phyloP scores from a whole-genome alignment of 2,888 invertebrate species.

The Pollenia angustigena region DNA sequence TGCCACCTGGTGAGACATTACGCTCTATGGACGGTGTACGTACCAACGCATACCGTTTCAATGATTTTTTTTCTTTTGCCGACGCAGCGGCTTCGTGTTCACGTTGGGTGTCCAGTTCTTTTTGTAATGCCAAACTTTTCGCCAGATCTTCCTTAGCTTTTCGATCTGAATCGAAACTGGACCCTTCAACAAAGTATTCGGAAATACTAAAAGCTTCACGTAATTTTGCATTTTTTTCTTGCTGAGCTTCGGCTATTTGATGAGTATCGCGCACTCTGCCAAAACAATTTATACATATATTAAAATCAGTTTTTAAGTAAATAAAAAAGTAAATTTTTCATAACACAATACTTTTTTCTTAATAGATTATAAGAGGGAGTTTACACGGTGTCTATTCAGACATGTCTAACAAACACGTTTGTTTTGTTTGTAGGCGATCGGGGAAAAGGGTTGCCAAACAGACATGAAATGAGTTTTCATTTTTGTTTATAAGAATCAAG shows the following conservation, averaged over 20 bases:
- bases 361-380: too few species aligned
- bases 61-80: slow-evolving; percentile 79
- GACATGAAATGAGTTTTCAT: too few species aligned
- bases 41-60: slow-evolving; percentile 89
- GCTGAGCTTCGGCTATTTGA: slow-evolving; percentile 97
- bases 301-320: not conserved
- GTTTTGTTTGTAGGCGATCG: too few species aligned
- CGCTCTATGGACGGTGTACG: slow-evolving; percentile 90
- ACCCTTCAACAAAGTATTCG: slow-evolving; percentile 96
- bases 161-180: slow-evolving; percentile 94
- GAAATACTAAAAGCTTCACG: slow-evolving; percentile 98
- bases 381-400: too few species aligned
- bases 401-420: too few species aligned
- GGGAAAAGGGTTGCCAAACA: too few species aligned
- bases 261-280: slow-evolving; percentile 96
- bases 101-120: slow-evolving; percentile 84
- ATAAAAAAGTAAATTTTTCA: too few species aligned
- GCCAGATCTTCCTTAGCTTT: slow-evolving; percentile 85
- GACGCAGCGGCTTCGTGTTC: slow-evolving; percentile 80
- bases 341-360: too few species aligned
- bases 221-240: slow-evolving; percentile 96
- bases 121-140: slow-evolving; percentile 84
- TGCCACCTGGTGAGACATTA: slow-evolving; percentile 79
- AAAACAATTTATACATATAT: slow-evolving; percentile 8
- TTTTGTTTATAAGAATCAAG: too few species aligned